Evolutionary conservation across 37 sponge, comb jelly and placozoan genomes (phyloP).

Genomic region (Spongia lamella): DNA sequence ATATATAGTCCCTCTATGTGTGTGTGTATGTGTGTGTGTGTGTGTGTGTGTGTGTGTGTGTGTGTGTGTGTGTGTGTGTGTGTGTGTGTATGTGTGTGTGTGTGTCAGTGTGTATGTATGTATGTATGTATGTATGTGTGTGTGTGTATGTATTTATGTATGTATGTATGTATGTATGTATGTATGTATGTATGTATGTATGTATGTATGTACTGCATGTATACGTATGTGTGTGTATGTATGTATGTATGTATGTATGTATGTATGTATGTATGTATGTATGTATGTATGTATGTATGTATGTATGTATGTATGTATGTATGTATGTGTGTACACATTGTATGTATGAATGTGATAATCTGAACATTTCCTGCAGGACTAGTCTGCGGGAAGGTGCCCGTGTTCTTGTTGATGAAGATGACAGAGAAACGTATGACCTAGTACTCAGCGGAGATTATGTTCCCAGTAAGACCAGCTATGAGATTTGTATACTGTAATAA

Average conservation of each 20-base stretch:
- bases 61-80: constrained; percentile 8
- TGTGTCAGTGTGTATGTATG: too few species aligned
- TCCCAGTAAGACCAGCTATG: neutral
- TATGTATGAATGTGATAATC: neutral
- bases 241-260: too few species aligned
- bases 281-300: neutral
- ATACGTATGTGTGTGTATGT: too few species aligned
- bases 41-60: constrained; percentile 6
- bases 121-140: too few species aligned
- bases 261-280: too few species aligned
- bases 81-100: too few species aligned
- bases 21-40: constrained; percentile 3
- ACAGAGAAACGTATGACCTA: constrained; percentile 51
- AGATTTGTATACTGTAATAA: neutral
- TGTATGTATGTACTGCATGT: too few species aligned
- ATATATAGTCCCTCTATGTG: neutral
- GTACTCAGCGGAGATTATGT: constrained; percentile 45
- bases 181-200: too few species aligned
- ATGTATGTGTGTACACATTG: neutral
- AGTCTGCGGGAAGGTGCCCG: constrained; percentile 59
- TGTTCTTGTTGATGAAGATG: constrained; percentile 68
- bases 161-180: too few species aligned
- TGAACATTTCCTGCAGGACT: constrained; percentile 14
- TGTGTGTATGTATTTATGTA: too few species aligned
- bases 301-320: neutral